These are phyloP conservation scores for Drosophila melanosoma DNA, from an alignment of 2,888 invertebrate genomes.

Conservation along the genomic window DNA sequence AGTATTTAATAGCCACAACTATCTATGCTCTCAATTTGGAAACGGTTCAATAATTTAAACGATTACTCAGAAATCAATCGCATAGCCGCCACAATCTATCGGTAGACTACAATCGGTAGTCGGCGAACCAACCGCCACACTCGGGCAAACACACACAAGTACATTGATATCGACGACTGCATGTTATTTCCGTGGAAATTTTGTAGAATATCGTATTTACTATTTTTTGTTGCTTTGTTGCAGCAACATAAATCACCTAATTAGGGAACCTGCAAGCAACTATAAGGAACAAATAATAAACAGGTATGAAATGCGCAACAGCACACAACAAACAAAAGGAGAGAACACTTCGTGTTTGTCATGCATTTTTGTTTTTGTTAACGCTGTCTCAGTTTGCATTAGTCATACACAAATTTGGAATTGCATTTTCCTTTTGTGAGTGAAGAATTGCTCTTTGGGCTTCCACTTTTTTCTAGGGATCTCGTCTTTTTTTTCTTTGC, in stretches of 20 bases:
- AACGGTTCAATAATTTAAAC: background rate
- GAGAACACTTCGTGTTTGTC: slow-evolving; percentile 30
- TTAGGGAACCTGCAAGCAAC: slow-evolving; percentile 2
- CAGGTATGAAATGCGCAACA: slow-evolving; percentile 59
- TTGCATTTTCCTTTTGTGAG: slow-evolving; percentile 30
- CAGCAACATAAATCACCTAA: background rate
- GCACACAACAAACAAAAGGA: slow-evolving; percentile 17
- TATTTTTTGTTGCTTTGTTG: slow-evolving; percentile 49
- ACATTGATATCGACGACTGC: slow-evolving; percentile 30
- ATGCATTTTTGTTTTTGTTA: slow-evolving; percentile 67
- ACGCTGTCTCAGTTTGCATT: slow-evolving; percentile 46
- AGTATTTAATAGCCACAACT: background rate
- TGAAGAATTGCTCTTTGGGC: background rate
- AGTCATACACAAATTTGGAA: slow-evolving; percentile 53
- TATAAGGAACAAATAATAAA: slow-evolving; percentile 21
- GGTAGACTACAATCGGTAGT: background rate
- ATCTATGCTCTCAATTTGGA: background rate
- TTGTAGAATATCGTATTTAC: slow-evolving; percentile 42
- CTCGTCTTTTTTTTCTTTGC: background rate
- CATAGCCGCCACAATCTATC: slow-evolving; percentile 15
- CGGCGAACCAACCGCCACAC: slow-evolving; percentile 24
- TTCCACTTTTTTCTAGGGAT: background rate
- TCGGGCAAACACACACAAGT: slow-evolving; percentile 4
- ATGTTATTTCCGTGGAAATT: slow-evolving; percentile 45
- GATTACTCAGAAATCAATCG: slow-evolving; percentile 10